These are phyloP conservation scores for Grammomys surdaster DNA, from an alignment of 2,113 vertebrate species.

Conservation along the genomic window DNA sequence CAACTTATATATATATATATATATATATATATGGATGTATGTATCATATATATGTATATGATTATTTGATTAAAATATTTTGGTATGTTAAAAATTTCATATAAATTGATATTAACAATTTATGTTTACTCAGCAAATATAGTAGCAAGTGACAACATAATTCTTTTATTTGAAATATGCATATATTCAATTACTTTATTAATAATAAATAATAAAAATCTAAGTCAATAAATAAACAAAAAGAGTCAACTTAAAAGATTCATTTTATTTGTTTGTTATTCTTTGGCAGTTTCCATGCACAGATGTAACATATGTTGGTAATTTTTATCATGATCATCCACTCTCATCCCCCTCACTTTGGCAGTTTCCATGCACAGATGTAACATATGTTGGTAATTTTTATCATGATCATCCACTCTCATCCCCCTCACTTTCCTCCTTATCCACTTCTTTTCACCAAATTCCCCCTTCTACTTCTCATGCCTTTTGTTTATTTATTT, in stretches of 20 bases:
- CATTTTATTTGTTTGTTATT: neutral
- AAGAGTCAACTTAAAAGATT: neutral
- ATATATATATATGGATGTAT: no score
- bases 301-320: neutral
- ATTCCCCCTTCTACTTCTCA: neutral
- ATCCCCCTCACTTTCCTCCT: neutral
- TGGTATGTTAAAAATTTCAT: neutral
- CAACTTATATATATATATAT: neutral
- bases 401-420: neutral
- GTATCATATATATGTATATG: neutral
- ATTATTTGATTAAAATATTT: constrained; percentile 6
- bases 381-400: neutral
- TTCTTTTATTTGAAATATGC: constrained; percentile 3
- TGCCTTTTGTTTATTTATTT: neutral
- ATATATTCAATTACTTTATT: neutral
- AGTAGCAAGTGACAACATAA: neutral
- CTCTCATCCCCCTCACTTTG: no score
- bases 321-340: neutral
- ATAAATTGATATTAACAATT: neutral
- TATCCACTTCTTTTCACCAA: neutral
- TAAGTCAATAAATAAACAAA: neutral
- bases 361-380: neutral
- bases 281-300: neutral
- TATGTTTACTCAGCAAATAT: neutral
- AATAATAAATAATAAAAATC: neutral